Percentiles rank a stretch among this genome's conserved stretches.
Evolutionary conservation across 2,888 invertebrate genomes (phyloP).

Genomic region (Himalopsyche kuldschensis): DNA sequence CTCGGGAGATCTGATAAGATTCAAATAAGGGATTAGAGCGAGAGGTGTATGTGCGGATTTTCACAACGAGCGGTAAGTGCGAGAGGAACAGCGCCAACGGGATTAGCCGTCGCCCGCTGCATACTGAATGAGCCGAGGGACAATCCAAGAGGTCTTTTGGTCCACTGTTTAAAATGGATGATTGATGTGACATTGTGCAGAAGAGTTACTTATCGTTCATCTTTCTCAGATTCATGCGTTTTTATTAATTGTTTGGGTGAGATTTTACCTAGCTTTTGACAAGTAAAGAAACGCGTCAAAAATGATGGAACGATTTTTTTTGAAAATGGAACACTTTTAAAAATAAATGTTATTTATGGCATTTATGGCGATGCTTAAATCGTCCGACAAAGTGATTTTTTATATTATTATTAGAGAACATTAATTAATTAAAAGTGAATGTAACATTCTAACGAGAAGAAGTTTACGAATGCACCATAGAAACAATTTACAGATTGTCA

Average conservation of each 20-base stretch:
- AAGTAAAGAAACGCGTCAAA: neutral
- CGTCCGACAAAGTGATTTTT: no score
- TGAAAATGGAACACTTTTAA: neutral
- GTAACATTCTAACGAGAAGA: no score
- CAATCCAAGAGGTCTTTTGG: neutral
- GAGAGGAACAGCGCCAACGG: constrained; percentile 49
- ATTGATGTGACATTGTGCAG: neutral
- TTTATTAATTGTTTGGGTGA: neutral
- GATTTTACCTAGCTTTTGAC: neutral
- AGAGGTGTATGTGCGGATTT: constrained; percentile 54
- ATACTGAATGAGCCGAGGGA: constrained; percentile 17
- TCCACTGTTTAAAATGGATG: neutral
- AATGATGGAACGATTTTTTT: neutral
- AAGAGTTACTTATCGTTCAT: neutral
- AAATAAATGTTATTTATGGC: neutral
- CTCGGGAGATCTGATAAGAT: constrained; percentile 58
- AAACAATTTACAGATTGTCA: no score
- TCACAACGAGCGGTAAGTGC: constrained; percentile 47
- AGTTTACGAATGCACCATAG: no score
- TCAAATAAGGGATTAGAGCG: constrained; percentile 61
- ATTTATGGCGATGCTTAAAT: no score
- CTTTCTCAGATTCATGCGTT: neutral
- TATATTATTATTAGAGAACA: no score
- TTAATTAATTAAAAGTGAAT: no score
- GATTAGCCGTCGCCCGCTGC: constrained; percentile 52